Evolutionary conservation across 2,888 invertebrate genomes (phyloP), one percentile per base, ranked within the genome.

Genomic region (Drosophila mettleri): DNA sequence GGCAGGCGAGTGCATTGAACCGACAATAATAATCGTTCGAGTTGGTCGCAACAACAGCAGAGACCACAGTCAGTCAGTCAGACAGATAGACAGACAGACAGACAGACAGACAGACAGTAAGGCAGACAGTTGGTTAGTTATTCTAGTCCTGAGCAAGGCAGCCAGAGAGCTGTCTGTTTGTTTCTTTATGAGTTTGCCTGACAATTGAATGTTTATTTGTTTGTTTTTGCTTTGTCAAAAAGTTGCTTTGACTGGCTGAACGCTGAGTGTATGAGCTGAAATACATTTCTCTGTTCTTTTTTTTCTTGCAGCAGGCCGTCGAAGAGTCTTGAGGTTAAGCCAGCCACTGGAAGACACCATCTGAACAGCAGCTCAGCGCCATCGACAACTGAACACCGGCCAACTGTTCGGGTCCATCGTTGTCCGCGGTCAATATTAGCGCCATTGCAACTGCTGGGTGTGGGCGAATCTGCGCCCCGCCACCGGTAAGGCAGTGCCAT

Each of bases 401-500:
- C 82, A 75, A 89, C 90, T 90, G 90, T 86, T 90, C 85, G 85
- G 88, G 82, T 76, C 48, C 66, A 75, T 88, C 75, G 61, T 72
- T 70, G 76, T 74, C 80, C 85, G 81, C 89, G 88, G 86, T 91
- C 92, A 92, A 92, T 92, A 92, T 92, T 92, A 92, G 92, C 88
- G 91, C 92, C 84, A 91, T 92, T 86, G 92, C 92, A 87, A 90
- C 92, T 86, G 91, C 91, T 90, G 92, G 92, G 92, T 92, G 92
- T 91, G 92, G 92, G 92, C 92, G 92, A 92, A 92, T 92, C 89
- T 92, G 92, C 92, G 92, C 92, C 92, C 92, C 92, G 90, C 92
- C 92, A 88, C 92, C 91, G 91, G 92, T 92, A 92, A 92, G 91
- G 74, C 72, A 73, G 76, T 67, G 67, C 74, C 69, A 52, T 55